Base-by-base conservation (phyloP, 2,797 vertebrate species). In the Acanthurus lineatus region DNA sequence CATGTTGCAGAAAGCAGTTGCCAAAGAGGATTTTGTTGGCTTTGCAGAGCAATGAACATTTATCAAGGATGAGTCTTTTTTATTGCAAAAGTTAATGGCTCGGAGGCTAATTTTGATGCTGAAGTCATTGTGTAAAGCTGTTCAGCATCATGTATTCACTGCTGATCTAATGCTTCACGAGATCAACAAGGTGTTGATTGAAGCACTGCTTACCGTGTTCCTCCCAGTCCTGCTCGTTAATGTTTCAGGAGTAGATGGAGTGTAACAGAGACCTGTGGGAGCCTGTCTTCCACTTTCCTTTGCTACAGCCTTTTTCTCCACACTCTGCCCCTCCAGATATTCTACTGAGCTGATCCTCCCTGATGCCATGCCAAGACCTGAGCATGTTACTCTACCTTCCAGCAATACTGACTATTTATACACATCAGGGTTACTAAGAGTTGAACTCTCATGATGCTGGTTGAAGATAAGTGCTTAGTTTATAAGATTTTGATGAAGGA, bases 221-320 rank as follows among this genome's bases (percentile, higher is more conserved):
- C 79, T 88, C 48, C 67, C 63, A 72, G 69, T 70, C 72, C 59
- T 58, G 45, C 52, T 83, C 49, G 67, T 69, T 76, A 66, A 68
- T 73, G 68, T 78, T 61, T 77, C 1, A 10, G 58, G 73, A 65
- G 67, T 71, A 73, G 76, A 69, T 52, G 61, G 69, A 69, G 82
- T 72, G 56, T 82, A 68, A 83, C 69, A 66, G 62, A 84, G 79
- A 88, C 87, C 86, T 94, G 90, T 91, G 82, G 85, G 64, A 77
- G 81, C 91, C 76, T 92, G 90, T 83, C 83, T 81, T 60, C 32
- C 57, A 38, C 62, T 84, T 52, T 69, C 15, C 79, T 84, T 54
- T n/a, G 40, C 82, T 65, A 73, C 58, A 69, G 53, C 60, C 73
- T 77, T 74, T 73, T 81, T 84, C 20, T 80, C 79, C 59, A 77